phyloP scores from a whole-genome alignment of 2,888 invertebrate species.

The Quadroppia sp. region DNA sequence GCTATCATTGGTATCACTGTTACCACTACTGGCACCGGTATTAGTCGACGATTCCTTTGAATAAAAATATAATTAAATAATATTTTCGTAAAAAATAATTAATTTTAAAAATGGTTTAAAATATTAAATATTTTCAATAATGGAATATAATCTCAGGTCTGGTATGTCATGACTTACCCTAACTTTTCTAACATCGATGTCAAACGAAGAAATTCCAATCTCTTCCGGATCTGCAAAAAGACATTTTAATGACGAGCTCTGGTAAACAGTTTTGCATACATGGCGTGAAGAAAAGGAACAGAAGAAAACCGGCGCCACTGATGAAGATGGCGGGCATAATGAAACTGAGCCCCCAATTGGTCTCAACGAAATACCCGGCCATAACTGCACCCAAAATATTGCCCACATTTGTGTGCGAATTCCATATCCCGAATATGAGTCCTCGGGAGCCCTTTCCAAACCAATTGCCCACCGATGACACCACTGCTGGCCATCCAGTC shows the following conservation, averaged over 20 bases:
- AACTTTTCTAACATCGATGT: constrained; percentile 45
- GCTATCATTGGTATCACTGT: not conserved
- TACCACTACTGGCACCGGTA: constrained; percentile 68
- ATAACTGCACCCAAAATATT: constrained; percentile 89
- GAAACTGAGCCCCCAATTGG: constrained; percentile 85
- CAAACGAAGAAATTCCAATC: constrained; percentile 61
- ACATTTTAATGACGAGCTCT: too few relatives aligned
- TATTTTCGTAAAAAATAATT: too few relatives aligned
- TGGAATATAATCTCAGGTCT: too few relatives aligned
- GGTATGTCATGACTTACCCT: not conserved
- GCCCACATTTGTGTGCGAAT: constrained; percentile 91
- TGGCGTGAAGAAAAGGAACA: constrained; percentile 80
- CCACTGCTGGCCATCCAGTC: constrained; percentile 95
- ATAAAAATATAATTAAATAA: too few relatives aligned
- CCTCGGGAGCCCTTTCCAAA: constrained; percentile 63
- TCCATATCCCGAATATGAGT: constrained; percentile 93
- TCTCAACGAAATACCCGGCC: constrained; percentile 77
- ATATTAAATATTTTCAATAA: too few relatives aligned
- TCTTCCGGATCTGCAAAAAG: constrained; percentile 64
- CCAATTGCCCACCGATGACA: constrained; percentile 91
- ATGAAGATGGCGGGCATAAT: constrained; percentile 74
- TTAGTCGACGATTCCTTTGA: not conserved
- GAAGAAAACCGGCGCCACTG: constrained; percentile 64
- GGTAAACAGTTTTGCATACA: constrained; percentile 45
- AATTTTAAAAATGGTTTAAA: too few relatives aligned